Percentiles rank a stretch among this genome's conserved stretches.
These are phyloP conservation scores for Helostoma temminkii DNA, from an alignment of 2,797 vertebrate species.

Conservation along the genomic window DNA sequence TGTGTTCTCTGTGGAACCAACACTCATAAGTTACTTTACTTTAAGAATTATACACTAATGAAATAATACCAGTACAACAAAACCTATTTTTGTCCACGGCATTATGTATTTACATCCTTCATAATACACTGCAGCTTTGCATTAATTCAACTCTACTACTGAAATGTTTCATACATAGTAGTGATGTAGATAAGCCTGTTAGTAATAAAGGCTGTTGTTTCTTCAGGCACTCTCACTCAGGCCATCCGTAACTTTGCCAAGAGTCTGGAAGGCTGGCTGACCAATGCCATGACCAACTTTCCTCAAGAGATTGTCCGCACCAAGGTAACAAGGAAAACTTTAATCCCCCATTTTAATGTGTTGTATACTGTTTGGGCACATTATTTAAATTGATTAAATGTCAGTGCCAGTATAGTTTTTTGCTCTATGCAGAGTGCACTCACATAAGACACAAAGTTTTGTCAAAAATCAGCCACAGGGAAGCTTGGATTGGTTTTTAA, in stretches of 20 bases:
- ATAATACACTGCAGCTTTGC: neutral
- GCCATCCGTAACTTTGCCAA: conserved; percentile 98
- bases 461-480: too few relatives aligned
- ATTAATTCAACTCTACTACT: neutral
- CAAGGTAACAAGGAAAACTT: conserved; percentile 85
- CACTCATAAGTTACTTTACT: too few relatives aligned
- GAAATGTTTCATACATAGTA: neutral
- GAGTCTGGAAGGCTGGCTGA: conserved; percentile 97
- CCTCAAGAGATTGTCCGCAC: conserved; percentile 93
- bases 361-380: neutral
- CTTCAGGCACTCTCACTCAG: conserved; percentile 94
- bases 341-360: neutral
- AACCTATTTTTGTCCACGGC: too few relatives aligned
- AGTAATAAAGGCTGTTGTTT: conserved; percentile 30
- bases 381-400: neutral
- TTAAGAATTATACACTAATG: too few relatives aligned
- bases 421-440: neutral
- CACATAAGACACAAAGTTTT: neutral
- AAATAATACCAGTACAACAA: too few relatives aligned
- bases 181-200: neutral
- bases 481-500: neutral
- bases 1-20: too few relatives aligned
- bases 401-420: neutral
- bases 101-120: too few relatives aligned
- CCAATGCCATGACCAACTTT: conserved; percentile 94